phyloP scores from a whole-genome alignment of 1,140 invertebrate species.

The Drosophila yakuba region DNA sequence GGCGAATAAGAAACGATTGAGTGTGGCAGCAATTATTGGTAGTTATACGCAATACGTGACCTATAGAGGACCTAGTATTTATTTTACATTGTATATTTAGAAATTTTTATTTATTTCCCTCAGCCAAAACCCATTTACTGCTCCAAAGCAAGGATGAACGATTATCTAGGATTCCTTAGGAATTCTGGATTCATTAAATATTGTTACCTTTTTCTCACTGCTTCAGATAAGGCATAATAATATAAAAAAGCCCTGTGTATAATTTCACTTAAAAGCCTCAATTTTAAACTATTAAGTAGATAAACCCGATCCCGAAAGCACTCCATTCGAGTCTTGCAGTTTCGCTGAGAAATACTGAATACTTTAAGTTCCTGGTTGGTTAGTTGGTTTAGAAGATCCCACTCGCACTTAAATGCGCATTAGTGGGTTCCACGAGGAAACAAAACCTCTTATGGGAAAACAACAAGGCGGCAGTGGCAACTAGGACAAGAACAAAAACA shows the following conservation, averaged over 20 bases:
- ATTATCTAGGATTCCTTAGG: neutral
- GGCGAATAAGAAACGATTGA: constrained; percentile 15
- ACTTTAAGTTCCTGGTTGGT: constrained; percentile 5
- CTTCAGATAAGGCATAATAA: too few relatives aligned
- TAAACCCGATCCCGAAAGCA: neutral
- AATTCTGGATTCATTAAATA: neutral
- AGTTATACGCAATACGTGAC: constrained; percentile 3
- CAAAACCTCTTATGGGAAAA: constrained; percentile 30
- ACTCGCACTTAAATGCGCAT: constrained; percentile 47
- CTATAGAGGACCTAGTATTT: constrained; percentile 1
- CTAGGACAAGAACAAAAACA: constrained; percentile 27
- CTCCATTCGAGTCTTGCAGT: neutral
- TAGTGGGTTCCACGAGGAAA: constrained; percentile 36
- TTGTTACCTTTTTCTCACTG: neutral
- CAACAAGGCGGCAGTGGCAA: constrained; percentile 31
- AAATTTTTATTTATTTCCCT: too few relatives aligned
- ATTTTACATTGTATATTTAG: neutral
- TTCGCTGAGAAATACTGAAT: neutral
- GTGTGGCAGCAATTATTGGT: constrained; percentile 17
- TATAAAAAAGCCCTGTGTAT: neutral
- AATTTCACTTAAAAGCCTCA: neutral
- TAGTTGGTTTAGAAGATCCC: constrained; percentile 9
- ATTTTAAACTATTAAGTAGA: constrained; percentile 3
- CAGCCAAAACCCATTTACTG: too few relatives aligned
- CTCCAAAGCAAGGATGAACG: too few relatives aligned